Percentiles rank a stretch among this genome's conserved stretches.
phyloP scores from a whole-genome alignment of 2,113 vertebrate species.

The Sporophila hypoxantha region DNA sequence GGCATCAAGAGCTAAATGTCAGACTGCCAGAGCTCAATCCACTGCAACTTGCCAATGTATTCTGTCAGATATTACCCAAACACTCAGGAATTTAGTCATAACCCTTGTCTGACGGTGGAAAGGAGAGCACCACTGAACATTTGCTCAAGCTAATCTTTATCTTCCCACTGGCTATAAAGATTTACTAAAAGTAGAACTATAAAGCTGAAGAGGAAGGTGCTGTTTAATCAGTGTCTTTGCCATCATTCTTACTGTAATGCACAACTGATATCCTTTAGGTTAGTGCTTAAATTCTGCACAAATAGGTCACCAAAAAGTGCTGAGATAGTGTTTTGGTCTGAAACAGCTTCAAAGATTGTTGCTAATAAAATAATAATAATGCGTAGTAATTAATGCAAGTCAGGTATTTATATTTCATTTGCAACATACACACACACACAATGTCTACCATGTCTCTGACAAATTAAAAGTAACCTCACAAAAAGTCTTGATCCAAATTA shows the following conservation, averaged over 20 bases:
- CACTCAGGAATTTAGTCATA: neutral
- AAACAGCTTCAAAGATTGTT: neutral
- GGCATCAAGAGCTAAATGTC: neutral
- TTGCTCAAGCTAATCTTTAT: neutral
- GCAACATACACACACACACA: neutral
- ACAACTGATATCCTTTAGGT: neutral
- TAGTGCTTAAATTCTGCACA: neutral
- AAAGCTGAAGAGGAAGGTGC: neutral
- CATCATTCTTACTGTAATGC: neutral
- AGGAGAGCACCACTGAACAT: neutral
- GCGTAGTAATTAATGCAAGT: neutral
- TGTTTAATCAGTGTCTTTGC: neutral
- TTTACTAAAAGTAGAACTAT: neutral
- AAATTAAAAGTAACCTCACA: neutral
- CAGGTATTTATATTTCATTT: neutral
- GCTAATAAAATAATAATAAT: neutral
- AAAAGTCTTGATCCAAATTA: neutral
- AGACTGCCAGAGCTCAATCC: neutral
- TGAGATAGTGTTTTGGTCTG: neutral
- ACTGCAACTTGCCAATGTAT: neutral
- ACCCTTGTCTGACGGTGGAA: neutral
- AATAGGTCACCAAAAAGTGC: neutral
- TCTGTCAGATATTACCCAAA: neutral
- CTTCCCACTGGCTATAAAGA: neutral
- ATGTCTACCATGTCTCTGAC: neutral